Base-by-base conservation (phyloP, 2,113 vertebrate species). In the Pampusana beccarii region DNA sequence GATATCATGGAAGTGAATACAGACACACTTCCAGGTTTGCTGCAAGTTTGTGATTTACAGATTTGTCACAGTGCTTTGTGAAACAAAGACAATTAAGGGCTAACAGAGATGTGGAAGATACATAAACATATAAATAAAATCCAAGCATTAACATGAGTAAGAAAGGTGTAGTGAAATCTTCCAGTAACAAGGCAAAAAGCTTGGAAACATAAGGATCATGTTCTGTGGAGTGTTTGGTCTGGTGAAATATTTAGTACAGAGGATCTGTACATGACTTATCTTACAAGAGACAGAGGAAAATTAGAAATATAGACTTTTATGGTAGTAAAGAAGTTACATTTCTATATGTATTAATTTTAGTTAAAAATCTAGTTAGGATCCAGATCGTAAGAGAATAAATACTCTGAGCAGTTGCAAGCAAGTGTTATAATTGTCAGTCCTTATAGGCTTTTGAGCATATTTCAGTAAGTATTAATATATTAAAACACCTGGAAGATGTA, bases 91-190 rank as follows among this genome's bases (percentile, higher is more conserved):
- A 62, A 75, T 34, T 38, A 53, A 62, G 6, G 14, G 9, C 7
- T 9, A 10, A n/a, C 21, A 70, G 13, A 90, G 36, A 53, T 54
- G 26, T 57, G 16, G 8, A 77, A 33, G 21, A 24, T 72, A 29
- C 5, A 40, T 1, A 10, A 65, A 70, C 5, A n/a, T 9, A 36
- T 16, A 7, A 81, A 20, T 26, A 60, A 66, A 51, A 15, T 9
- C 3, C 8, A 50, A 56, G 2, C 9, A 72, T 13, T 48, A 36
- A 75, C 0, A 1, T 20, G 5, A 54, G 8, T 44, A 44, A 48
- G 11, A 83, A 73, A 53, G 0, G 3, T 26, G 2, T 9, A 54
- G 28, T n/a, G 10, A 85, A 71, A 56, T 21, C 5, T 61, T 51
- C 10, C 11, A 51, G 1, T 31, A 67, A 54, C n/a, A 80, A 24